phyloP scores from a whole-genome alignment of 1,140 invertebrate genomes.

The Pachypsylla venusta region DNA sequence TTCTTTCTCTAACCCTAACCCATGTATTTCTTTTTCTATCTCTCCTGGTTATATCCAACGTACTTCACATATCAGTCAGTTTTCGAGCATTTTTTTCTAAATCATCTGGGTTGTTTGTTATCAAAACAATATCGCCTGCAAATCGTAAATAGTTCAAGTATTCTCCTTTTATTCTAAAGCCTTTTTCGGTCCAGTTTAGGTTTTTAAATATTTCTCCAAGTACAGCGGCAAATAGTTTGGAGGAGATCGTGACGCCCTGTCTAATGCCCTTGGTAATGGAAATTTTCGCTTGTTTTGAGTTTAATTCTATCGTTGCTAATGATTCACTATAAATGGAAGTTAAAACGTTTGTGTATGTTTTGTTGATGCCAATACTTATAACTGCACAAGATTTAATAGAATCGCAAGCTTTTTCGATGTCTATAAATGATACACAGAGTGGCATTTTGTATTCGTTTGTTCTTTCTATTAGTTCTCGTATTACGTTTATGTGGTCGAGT shows the following conservation, averaged over 20 bases:
- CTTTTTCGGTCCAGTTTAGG: no score
- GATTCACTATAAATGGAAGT: neutral
- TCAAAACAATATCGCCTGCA: constrained; percentile 24
- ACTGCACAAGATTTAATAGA: neutral
- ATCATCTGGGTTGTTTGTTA: no score
- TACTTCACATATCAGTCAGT: constrained; percentile 4
- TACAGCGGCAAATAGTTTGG: constrained; percentile 20
- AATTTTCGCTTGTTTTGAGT: neutral
- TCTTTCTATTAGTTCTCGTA: constrained; percentile 13
- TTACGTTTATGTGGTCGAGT: constrained; percentile 13
- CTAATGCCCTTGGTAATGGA: neutral
- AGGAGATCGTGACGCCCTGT: constrained; percentile 17
- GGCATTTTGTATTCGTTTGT: constrained; percentile 12
- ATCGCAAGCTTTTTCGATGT: constrained; percentile 11
- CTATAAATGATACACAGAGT: constrained; percentile 6
- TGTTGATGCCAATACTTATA: neutral
- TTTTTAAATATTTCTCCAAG: constrained; percentile 21
- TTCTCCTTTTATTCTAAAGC: no score
- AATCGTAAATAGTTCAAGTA: constrained; percentile 25
- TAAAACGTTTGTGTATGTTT: neutral
- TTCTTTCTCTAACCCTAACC: no score
- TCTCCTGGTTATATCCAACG: no score
- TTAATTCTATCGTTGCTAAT: neutral
- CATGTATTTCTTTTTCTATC: no score
- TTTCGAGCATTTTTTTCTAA: constrained; percentile 12